phyloP scores from a whole-genome alignment of 2,797 vertebrate species.

The Platyrinchus mystaceus region DNA sequence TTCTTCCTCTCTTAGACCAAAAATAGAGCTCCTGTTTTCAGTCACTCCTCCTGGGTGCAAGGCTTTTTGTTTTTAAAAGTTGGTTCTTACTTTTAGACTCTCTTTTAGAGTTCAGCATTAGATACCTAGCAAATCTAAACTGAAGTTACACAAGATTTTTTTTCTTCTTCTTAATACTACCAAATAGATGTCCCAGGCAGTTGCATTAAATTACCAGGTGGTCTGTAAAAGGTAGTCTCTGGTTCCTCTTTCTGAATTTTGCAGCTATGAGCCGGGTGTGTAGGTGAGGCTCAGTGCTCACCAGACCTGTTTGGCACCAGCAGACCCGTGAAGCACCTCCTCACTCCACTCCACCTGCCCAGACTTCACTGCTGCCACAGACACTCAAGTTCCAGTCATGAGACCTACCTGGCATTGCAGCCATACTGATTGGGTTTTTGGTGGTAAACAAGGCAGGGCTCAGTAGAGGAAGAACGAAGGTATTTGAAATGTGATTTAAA shows the following conservation, averaged over 20 bases:
- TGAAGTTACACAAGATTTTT: background rate
- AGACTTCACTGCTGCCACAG: background rate
- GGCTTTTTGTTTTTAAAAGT: background rate
- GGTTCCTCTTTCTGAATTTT: background rate
- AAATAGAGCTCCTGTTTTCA: background rate
- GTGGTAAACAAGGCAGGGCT: background rate
- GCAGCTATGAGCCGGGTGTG: accelerated
- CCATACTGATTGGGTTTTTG: background rate
- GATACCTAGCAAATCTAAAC: background rate
- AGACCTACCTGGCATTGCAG: background rate
- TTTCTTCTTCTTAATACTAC: background rate
- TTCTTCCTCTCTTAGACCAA: background rate
- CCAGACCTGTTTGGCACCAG: no score
- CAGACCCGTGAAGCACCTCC: background rate
- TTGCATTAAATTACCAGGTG: background rate
- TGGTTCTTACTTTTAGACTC: background rate
- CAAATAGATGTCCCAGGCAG: background rate
- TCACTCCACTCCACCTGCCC: background rate
- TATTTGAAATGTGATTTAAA: background rate
- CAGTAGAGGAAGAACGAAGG: background rate
- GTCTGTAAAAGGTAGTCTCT: background rate
- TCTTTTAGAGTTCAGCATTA: background rate
- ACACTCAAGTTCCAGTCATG: accelerated
- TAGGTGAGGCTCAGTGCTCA: background rate
- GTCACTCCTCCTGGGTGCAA: background rate